These are phyloP conservation scores for Melinaea menophilus DNA, from an alignment of 2,888 invertebrate genomes.

Conservation along the genomic window DNA sequence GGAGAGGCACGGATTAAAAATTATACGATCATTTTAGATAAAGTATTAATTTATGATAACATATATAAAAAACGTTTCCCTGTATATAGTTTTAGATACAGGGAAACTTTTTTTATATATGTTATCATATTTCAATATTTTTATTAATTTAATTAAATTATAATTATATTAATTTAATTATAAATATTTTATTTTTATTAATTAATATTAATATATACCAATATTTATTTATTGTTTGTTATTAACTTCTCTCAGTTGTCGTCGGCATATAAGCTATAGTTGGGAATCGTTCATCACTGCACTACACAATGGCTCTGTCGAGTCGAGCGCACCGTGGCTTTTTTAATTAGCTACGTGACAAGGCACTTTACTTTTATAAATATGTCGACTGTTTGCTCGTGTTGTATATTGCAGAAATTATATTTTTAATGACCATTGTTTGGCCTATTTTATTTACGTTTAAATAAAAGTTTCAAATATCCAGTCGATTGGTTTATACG, in stretches of 20 bases:
- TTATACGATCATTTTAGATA: too few species aligned
- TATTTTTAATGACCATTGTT: slow-evolving; percentile 2
- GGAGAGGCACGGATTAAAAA: too few species aligned
- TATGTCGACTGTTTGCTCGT: not conserved
- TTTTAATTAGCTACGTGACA: slow-evolving; percentile 7
- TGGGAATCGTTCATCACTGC: slow-evolving; percentile 3
- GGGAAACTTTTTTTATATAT: too few species aligned
- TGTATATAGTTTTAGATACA: not conserved
- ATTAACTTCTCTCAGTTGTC: not conserved
- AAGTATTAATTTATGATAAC: too few species aligned
- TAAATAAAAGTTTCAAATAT: not conserved
- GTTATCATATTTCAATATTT: too few species aligned
- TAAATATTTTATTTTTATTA: too few species aligned
- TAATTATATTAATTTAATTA: too few species aligned
- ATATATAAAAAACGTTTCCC: not conserved
- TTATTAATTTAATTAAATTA: too few species aligned
- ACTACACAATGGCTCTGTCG: slow-evolving; percentile 6
- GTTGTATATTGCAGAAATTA: not conserved
- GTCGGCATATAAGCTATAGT: not conserved
- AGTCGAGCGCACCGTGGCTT: slow-evolving; percentile 5
- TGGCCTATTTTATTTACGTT: not conserved
- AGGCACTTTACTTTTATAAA: slow-evolving; percentile 6
- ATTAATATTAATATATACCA: too few species aligned
- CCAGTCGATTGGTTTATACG: too few species aligned
- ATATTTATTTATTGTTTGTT: not conserved